A percentile compares a stretch with the other conserved stretches of the same genome.
These are phyloP conservation scores for Norana najaformis DNA, from an alignment of 2,888 invertebrate genomes.

Conservation along the genomic window DNA sequence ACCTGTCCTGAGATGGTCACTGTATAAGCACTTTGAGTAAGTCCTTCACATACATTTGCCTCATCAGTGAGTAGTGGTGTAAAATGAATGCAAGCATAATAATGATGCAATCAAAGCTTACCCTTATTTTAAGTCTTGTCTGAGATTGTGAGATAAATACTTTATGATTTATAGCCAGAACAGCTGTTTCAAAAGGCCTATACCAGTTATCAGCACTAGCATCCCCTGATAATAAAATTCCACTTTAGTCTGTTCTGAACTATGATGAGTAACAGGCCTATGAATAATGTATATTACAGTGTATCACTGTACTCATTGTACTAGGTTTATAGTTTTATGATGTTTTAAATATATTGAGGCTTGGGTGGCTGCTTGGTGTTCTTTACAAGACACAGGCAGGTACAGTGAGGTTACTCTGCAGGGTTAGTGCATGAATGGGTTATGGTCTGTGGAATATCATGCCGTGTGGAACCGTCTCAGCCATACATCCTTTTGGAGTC, in stretches of 20 bases:
- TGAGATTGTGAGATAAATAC: neutral
- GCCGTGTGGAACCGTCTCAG: too few relatives aligned
- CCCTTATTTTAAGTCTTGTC: neutral
- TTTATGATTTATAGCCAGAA: neutral
- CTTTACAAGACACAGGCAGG: too few relatives aligned
- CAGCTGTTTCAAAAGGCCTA: neutral
- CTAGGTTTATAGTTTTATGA: neutral
- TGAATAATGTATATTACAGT: neutral
- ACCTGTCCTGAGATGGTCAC: too few relatives aligned
- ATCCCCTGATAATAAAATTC: neutral
- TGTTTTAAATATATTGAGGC: neutral
- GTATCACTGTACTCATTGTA: neutral
- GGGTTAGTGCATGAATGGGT: neutral
- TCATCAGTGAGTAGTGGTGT: neutral
- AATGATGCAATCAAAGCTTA: neutral
- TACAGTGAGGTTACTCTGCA: too few relatives aligned
- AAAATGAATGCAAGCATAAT: neutral
- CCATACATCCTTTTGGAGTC: too few relatives aligned
- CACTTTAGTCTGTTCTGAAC: neutral
- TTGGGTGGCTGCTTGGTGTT: neutral
- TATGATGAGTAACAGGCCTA: neutral
- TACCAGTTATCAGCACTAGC: neutral
- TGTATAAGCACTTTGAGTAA: neutral
- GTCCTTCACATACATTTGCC: neutral
- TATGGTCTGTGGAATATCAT: too few relatives aligned